Percentiles rank a stretch among this genome's conserved stretches.
These are phyloP conservation scores for Pollenia griseotomentosa DNA, from an alignment of 2,888 invertebrate genomes.

Conservation along the genomic window DNA sequence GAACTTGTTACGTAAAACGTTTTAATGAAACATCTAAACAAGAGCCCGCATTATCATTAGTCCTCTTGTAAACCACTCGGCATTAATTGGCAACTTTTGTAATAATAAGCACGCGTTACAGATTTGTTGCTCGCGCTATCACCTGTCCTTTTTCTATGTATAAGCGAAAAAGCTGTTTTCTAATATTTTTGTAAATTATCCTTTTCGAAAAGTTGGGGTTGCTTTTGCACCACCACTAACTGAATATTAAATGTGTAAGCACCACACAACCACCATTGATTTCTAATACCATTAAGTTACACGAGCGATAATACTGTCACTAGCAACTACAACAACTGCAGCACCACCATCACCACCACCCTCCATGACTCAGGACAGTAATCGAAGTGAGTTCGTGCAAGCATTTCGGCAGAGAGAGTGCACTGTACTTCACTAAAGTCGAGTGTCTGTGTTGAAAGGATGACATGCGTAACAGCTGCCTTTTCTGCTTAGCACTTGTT, in stretches of 20 bases:
- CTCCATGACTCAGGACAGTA: slow-evolving; percentile 28
- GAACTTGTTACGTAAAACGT: slow-evolving; percentile 32
- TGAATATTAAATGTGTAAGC: slow-evolving; percentile 33
- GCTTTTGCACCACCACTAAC: slow-evolving; percentile 64
- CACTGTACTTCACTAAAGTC: slow-evolving; percentile 58
- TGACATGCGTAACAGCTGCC: slow-evolving; percentile 65
- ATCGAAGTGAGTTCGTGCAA: slow-evolving; percentile 35
- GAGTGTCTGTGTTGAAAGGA: slow-evolving; percentile 18
- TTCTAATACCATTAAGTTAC: slow-evolving; percentile 62
- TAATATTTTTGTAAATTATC: slow-evolving; percentile 57
- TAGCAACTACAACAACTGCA: slow-evolving; percentile 8
- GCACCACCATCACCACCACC: slow-evolving; percentile 53
- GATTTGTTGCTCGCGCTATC: slow-evolving; percentile 53
- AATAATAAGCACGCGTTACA: slow-evolving; percentile 67
- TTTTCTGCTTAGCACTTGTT: slow-evolving; percentile 68
- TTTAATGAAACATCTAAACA: slow-evolving; percentile 32
- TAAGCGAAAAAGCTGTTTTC: slow-evolving; percentile 62
- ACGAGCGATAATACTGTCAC: slow-evolving; percentile 21
- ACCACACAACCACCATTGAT: slow-evolving; percentile 64
- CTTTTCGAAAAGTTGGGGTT: slow-evolving; percentile 64
- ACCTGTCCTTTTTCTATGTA: slow-evolving; percentile 63
- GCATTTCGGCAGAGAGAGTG: slow-evolving; percentile 30
- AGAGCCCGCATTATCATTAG: slow-evolving; percentile 62
- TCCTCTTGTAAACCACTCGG: slow-evolving; percentile 39
- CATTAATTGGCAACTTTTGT: slow-evolving; percentile 65